Evolutionary conservation across 2,888 invertebrate species (phyloP).

Genomic region (Dusona sp.): DNA sequence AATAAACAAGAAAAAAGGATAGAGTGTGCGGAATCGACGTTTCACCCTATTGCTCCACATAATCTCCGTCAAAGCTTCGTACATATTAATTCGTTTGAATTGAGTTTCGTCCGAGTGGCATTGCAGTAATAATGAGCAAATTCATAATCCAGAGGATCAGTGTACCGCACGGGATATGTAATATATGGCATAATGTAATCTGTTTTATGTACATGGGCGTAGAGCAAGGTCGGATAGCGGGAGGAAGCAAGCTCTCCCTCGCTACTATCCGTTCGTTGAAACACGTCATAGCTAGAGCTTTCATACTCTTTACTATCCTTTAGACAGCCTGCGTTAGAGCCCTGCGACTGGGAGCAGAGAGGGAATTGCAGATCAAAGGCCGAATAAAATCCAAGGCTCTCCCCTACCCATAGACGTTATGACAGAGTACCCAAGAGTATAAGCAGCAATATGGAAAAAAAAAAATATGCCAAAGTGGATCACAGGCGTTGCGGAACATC

Average conservation of each 20-base stretch:
- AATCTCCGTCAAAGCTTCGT: conserved; percentile 42
- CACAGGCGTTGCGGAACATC: conserved; percentile 20
- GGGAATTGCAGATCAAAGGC: conserved; percentile 77
- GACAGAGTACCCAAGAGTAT: conserved; percentile 63
- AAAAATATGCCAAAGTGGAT: conserved; percentile 29
- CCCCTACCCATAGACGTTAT: conserved; percentile 53
- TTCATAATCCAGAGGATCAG: conserved; percentile 67
- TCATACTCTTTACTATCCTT: conserved; percentile 57
- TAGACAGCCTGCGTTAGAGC: conserved; percentile 39
- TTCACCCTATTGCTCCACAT: conserved; percentile 11
- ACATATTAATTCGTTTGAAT: conserved; percentile 54
- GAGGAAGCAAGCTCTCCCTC: conserved; percentile 26
- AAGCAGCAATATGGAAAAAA: conserved; percentile 31
- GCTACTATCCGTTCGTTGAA: conserved; percentile 59
- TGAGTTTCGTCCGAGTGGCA: conserved; percentile 53
- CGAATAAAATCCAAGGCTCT: conserved; percentile 68
- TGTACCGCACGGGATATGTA: conserved; percentile 45
- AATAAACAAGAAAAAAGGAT: conserved; percentile 2
- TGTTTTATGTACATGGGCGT: conserved; percentile 53
- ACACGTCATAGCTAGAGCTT: conserved; percentile 67
- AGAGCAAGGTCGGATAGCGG: conserved; percentile 34
- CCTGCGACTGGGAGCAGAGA: conserved; percentile 62
- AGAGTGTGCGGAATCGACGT: background rate
- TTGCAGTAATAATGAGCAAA: conserved; percentile 67
- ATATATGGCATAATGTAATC: conserved; percentile 61